Conservation (phyloP, 30 jellyfish, hydroid and myxozoan genomes). For the Pseudorhiza aurosa region DNA sequence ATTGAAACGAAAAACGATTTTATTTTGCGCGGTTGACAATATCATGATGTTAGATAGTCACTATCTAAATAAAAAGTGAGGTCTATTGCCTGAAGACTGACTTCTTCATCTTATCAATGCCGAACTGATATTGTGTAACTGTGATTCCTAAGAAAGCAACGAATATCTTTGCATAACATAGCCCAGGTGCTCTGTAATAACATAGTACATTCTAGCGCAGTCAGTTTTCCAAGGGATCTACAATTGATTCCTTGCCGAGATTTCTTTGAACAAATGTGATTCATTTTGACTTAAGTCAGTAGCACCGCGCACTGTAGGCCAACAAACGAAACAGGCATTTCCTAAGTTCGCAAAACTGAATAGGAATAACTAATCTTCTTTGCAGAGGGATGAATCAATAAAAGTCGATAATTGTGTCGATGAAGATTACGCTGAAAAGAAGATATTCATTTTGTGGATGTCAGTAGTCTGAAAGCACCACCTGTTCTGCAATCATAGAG, state of each 20-base stretch:
- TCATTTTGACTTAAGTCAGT: not conserved
- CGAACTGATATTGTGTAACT: not conserved
- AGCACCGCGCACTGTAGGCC: conserved; percentile 3
- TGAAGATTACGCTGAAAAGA: conserved; percentile 27
- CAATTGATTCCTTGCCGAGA: not conserved
- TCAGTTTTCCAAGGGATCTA: not conserved
- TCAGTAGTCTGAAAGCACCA: conserved; percentile 16
- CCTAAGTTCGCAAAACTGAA: not conserved
- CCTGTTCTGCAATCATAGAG: conserved; percentile 7
- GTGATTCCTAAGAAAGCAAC: not conserved
- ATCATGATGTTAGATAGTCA: no score
- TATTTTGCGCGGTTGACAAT: no score
- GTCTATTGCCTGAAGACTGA: not conserved
- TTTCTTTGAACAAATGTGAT: not conserved
- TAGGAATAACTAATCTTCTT: conserved; percentile 27
- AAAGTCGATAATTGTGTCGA: conserved; percentile 28
- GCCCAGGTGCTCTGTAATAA: not conserved
- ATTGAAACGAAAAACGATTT: no score
- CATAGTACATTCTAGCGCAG: not conserved
- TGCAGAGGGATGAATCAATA: conserved; percentile 38
- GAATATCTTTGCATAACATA: not conserved
- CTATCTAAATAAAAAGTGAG: no score
- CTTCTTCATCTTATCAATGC: not conserved
- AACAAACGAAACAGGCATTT: conserved; percentile 1
- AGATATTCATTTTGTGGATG: conserved; percentile 49